Evolutionary conservation across 2,113 vertebrate species (phyloP).

Genomic region (Lipotes vexillifer): DNA sequence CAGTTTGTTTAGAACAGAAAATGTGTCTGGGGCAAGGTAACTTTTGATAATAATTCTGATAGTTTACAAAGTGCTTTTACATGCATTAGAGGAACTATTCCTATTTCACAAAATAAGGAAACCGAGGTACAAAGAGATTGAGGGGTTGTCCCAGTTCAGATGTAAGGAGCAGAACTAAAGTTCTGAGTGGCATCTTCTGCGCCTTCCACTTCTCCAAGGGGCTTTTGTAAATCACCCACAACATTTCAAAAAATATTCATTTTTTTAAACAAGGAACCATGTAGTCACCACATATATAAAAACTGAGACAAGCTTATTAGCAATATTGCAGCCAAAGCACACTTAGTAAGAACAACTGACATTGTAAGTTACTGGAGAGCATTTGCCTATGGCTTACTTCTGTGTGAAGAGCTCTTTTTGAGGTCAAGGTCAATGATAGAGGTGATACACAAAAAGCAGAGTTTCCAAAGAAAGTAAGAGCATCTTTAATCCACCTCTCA

Average conservation of each 20-base stretch:
- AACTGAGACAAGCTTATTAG: neutral
- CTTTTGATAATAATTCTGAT: neutral
- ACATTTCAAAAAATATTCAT: neutral
- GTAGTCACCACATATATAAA: neutral
- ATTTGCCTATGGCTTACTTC: neutral
- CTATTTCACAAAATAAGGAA: neutral
- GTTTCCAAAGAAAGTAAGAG: neutral
- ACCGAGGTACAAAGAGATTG: neutral
- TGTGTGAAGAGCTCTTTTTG: too few species aligned
- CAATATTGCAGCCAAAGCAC: neutral
- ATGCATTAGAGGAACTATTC: neutral
- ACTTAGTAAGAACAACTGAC: neutral
- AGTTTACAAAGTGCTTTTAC: neutral
- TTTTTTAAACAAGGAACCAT: neutral
- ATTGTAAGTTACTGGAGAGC: neutral
- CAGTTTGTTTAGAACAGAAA: neutral
- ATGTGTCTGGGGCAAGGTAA: neutral
- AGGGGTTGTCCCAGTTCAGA: neutral
- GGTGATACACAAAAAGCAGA: neutral
- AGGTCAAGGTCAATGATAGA: neutral
- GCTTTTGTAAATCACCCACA: neutral
- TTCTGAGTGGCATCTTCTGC: neutral
- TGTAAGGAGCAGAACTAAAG: neutral
- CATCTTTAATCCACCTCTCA: neutral
- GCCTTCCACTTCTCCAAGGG: too few species aligned